phyloP scores from a whole-genome alignment of 2,888 invertebrate species.

The Apodemia zela region DNA sequence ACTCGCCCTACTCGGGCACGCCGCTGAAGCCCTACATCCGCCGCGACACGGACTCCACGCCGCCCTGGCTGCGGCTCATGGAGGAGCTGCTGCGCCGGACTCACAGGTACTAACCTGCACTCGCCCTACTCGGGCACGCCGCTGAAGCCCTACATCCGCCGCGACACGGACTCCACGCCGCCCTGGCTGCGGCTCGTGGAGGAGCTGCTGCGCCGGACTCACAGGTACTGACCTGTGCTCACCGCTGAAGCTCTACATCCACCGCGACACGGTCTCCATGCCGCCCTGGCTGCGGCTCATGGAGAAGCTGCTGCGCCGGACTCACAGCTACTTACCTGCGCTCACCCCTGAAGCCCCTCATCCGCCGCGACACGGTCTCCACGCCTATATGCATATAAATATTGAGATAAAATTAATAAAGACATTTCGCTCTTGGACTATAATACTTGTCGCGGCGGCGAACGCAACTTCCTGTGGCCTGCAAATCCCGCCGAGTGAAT shows the following conservation, averaged over 20 bases:
- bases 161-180: conserved; percentile 84
- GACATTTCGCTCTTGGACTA: too few relatives aligned
- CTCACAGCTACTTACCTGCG: conserved; percentile 57
- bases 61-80: conserved; percentile 86
- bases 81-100: conserved; percentile 81
- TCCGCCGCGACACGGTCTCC: too few relatives aligned
- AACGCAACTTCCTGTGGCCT: too few relatives aligned
- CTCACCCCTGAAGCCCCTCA: too few relatives aligned
- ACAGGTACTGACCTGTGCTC: conserved; percentile 49
- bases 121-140: conserved; percentile 72
- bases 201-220: conserved; percentile 80
- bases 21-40: conserved; percentile 91
- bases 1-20: conserved; percentile 65
- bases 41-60: conserved; percentile 83
- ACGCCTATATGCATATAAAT: too few relatives aligned
- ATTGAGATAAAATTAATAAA: too few relatives aligned
- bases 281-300: too few relatives aligned
- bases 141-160: conserved; percentile 91
- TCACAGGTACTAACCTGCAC: conserved; percentile 53
- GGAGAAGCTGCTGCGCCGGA: conserved; percentile 71
- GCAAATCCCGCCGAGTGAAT: too few relatives aligned
- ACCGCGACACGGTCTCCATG: too few relatives aligned
- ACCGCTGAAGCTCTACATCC: too few relatives aligned
- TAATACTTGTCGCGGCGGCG: too few relatives aligned
- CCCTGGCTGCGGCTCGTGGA: conserved; percentile 86